A percentile compares a stretch with the other conserved stretches of the same genome.
These are phyloP conservation scores for Beaufortia kweichowensis DNA, from an alignment of 2,113 vertebrate species.

Conservation along the genomic window DNA sequence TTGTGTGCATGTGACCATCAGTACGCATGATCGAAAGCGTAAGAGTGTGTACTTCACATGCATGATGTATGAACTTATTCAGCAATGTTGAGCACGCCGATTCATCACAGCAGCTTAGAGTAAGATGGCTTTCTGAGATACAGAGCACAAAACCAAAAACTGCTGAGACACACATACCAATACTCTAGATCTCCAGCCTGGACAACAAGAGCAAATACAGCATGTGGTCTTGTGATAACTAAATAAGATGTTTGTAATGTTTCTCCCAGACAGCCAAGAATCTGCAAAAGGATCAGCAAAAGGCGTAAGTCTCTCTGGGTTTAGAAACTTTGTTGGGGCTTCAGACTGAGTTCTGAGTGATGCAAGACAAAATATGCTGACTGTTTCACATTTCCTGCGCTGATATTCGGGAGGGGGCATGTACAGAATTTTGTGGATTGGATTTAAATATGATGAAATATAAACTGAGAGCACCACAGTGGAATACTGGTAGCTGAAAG, in stretches of 20 bases:
- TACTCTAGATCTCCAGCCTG: neutral
- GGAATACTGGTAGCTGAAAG: no score
- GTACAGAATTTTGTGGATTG: no score
- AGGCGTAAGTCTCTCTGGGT: neutral
- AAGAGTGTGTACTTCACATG: slow-evolving; percentile 17
- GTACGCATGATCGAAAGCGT: neutral
- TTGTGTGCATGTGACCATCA: neutral
- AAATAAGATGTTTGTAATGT: neutral
- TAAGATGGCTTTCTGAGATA: slow-evolving; percentile 31
- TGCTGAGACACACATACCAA: slow-evolving; percentile 6
- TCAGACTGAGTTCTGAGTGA: neutral
- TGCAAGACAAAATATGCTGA: neutral
- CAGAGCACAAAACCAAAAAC: neutral
- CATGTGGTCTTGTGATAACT: neutral
- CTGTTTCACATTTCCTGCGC: no score
- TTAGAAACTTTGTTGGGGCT: neutral
- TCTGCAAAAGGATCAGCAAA: no score
- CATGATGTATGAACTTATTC: slow-evolving; percentile 41
- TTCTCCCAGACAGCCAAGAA: neutral
- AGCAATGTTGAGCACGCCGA: slow-evolving; percentile 21
- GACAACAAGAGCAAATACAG: slow-evolving; percentile 20
- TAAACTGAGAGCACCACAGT: no score
- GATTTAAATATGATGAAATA: no score
- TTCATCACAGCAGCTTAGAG: slow-evolving; percentile 27
- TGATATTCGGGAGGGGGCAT: no score